Evolutionary conservation across 2,888 invertebrate species (phyloP).

Genomic region (Phyllotreta striolata): DNA sequence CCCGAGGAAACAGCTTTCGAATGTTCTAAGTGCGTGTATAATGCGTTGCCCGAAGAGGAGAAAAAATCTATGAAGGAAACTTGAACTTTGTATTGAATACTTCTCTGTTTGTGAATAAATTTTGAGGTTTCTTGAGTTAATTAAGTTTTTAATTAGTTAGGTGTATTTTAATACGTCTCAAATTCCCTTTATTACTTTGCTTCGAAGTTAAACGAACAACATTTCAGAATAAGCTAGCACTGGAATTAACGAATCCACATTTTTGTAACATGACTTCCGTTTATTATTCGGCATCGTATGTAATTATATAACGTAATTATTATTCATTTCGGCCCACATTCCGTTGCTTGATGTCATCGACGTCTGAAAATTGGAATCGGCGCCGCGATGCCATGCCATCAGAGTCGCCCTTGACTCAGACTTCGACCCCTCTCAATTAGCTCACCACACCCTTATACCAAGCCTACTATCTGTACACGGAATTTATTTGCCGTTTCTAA

Average conservation of each 20-base stretch:
- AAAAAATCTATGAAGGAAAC: neutral
- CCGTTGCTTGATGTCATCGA: conserved; percentile 4
- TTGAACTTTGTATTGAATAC: too few species aligned
- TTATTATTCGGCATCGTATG: too few species aligned
- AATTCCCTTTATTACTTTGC: too few species aligned
- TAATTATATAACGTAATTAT: too few species aligned
- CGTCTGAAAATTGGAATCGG: conserved; percentile 12
- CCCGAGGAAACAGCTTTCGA: conserved; percentile 1
- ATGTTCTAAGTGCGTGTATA: neutral
- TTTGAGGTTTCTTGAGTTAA: too few species aligned
- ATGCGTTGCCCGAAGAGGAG: neutral
- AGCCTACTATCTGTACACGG: conserved; percentile 40
- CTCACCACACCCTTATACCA: conserved; percentile 43
- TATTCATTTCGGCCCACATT: neutral
- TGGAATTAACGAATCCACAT: too few species aligned
- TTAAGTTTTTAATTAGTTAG: too few species aligned
- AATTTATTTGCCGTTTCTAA: conserved; percentile 8
- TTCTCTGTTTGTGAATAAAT: too few species aligned
- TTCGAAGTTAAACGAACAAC: too few species aligned
- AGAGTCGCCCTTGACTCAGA: conserved; percentile 34
- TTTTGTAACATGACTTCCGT: too few species aligned
- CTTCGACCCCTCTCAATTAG: conserved; percentile 33
- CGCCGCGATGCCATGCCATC: conserved; percentile 28
- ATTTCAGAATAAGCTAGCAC: too few species aligned
- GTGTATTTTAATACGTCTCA: too few species aligned